A percentile compares a stretch with the other conserved stretches of the same genome.
Conservation (phyloP, 2,113 vertebrate genomes). For the Ageneiosus marmoratus region DNA sequence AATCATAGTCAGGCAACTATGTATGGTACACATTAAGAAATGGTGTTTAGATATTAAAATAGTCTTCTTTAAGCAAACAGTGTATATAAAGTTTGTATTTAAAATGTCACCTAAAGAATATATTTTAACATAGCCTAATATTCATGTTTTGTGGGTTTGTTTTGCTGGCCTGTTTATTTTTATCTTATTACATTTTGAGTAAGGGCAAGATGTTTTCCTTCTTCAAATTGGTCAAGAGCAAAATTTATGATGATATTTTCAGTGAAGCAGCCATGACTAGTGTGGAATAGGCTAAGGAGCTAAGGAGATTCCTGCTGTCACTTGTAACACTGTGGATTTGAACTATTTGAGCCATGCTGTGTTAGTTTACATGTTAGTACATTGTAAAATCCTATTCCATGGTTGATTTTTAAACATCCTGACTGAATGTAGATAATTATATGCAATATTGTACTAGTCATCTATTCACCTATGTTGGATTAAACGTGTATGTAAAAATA, state of each 20-base stretch:
- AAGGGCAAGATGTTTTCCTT: not conserved
- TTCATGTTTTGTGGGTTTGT: not conserved
- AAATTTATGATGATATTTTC: not conserved
- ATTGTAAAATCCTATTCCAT: slow-evolving; percentile 45
- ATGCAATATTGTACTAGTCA: slow-evolving; percentile 5
- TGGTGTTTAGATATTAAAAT: not conserved
- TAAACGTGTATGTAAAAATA: not conserved
- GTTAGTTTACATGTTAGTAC: slow-evolving; percentile 24
- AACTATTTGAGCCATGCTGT: slow-evolving; percentile 16
- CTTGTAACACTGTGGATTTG: slow-evolving; percentile 3
- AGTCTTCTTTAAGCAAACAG: not conserved
- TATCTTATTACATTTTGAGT: not conserved
- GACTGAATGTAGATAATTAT: slow-evolving; percentile 17
- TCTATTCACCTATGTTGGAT: not conserved
- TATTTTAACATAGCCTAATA: not conserved
- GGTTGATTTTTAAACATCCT: slow-evolving; percentile 36
- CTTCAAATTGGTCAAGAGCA: not conserved
- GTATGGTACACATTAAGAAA: not conserved
- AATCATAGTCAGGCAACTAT: not conserved
- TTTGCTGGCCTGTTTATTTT: slow-evolving; percentile 3
- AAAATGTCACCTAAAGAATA: not conserved
- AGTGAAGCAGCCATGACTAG: slow-evolving; percentile 4
- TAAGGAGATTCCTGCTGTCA: slow-evolving; percentile 13
- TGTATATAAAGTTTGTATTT: not conserved
- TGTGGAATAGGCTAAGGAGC: slow-evolving; percentile 12